Percentiles rank a stretch among this genome's conserved stretches.
These are phyloP conservation scores for Drosophila kohkoa DNA, from an alignment of 1,140 invertebrate species.

Conservation along the genomic window DNA sequence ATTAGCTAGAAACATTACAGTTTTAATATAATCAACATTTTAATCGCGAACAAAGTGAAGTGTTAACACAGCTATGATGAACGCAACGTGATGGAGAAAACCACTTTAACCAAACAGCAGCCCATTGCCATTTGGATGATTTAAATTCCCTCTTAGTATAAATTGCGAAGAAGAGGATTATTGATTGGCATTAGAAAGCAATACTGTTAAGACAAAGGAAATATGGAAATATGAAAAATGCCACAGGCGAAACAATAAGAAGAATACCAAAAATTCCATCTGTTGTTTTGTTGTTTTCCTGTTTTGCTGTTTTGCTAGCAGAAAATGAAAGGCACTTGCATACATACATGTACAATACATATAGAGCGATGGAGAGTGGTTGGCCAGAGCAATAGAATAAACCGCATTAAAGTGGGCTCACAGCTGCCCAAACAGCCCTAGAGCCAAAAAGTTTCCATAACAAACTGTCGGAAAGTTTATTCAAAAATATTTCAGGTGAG, in stretches of 20 bases:
- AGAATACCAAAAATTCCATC: constrained; percentile 27
- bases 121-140: neutral
- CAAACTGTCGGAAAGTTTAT: constrained; percentile 71
- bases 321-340: constrained; percentile 11
- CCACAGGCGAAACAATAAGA: constrained; percentile 32
- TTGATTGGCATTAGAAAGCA: constrained; percentile 28
- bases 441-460: constrained; percentile 60
- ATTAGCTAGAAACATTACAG: neutral
- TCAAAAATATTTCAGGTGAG: constrained; percentile 71
- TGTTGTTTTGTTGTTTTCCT: constrained; percentile 19
- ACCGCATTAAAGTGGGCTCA: constrained; percentile 38
- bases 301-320: constrained; percentile 10
- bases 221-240: constrained; percentile 32
- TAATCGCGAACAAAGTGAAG: neutral
- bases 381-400: constrained; percentile 19
- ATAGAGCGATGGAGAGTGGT: neutral
- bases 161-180: constrained; percentile 11
- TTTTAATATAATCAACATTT: neutral
- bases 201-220: constrained; percentile 27
- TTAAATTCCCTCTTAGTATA: constrained; percentile 2
- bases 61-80: neutral
- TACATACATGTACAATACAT: neutral
- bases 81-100: neutral
- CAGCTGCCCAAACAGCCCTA: constrained; percentile 23
- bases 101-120: neutral